Evolutionary conservation across 2,888 invertebrate genomes (phyloP).

Genomic region (Pseudanteris insignis): DNA sequence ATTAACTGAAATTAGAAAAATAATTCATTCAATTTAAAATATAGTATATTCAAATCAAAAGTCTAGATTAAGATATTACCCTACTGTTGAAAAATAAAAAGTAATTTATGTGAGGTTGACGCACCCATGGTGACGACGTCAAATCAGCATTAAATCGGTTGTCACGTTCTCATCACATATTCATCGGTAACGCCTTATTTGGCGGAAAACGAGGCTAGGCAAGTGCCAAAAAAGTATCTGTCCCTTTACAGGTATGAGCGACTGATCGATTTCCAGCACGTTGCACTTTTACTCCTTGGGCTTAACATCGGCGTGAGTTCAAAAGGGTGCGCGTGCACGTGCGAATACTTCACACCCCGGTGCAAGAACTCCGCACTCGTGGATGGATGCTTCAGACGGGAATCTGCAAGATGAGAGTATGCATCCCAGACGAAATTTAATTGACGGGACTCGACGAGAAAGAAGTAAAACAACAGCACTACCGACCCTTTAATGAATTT

Average conservation of each 20-base stretch:
- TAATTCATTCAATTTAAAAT: too few species aligned
- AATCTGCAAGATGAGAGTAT: constrained; percentile 24
- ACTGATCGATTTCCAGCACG: constrained; percentile 33
- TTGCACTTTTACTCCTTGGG: constrained; percentile 33
- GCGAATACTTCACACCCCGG: constrained; percentile 34
- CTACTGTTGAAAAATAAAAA: too few species aligned
- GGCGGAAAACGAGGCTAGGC: constrained; percentile 15
- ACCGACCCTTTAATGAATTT: constrained; percentile 12
- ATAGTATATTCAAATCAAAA: too few species aligned
- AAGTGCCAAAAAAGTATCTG: constrained; percentile 17
- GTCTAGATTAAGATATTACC: too few species aligned
- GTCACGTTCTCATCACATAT: too few species aligned
- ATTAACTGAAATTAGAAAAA: too few species aligned
- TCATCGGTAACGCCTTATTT: neutral
- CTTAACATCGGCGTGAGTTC: constrained; percentile 4
- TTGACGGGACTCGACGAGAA: constrained; percentile 23
- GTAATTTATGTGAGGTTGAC: too few species aligned
- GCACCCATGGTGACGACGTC: too few species aligned
- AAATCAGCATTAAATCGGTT: too few species aligned
- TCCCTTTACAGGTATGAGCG: constrained; percentile 20
- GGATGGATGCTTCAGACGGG: constrained; percentile 39
- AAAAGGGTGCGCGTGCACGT: constrained; percentile 37
- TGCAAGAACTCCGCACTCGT: constrained; percentile 24
- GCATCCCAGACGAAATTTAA: constrained; percentile 39
- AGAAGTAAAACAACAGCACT: constrained; percentile 10